Percentiles rank a stretch among this genome's conserved stretches.
Conservation (phyloP, 2,797 vertebrate species). For the Euphonia xanthogaster region DNA sequence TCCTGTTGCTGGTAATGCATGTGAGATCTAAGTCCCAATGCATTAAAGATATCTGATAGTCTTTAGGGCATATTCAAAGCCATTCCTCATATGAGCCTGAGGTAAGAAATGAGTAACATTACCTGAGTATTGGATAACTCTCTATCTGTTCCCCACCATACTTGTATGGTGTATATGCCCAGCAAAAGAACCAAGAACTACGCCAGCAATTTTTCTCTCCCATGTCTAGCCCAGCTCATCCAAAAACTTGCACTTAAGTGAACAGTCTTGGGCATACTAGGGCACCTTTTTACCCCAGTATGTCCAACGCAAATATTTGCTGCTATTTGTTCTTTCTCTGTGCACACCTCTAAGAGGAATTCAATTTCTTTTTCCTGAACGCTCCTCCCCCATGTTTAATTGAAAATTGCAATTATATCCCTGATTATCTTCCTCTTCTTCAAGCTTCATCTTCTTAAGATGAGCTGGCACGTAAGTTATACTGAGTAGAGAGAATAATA, state of each 20-base stretch:
- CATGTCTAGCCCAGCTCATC: not conserved
- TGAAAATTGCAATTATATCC: not conserved
- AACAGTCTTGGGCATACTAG: not conserved
- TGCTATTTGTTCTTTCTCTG: not conserved
- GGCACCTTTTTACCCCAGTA: not conserved
- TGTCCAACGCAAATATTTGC: not conserved
- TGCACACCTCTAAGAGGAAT: not conserved
- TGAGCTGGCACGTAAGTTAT: fast-evolving
- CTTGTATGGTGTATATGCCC: no score
- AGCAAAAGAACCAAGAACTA: not conserved
- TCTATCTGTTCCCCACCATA: not conserved
- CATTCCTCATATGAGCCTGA: not conserved
- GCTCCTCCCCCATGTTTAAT: not conserved
- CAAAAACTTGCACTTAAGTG: not conserved
- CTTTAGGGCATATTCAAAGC: not conserved
- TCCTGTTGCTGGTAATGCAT: not conserved
- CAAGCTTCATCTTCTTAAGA: not conserved
- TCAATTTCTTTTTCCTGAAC: not conserved
- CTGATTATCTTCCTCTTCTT: not conserved
- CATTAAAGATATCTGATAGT: not conserved
- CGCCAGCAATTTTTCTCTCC: not conserved
- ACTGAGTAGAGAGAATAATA: not conserved
- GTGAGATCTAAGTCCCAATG: not conserved
- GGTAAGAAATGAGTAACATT: not conserved
- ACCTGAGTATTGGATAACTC: not conserved